phyloP scores from a whole-genome alignment of 2,113 vertebrate genomes.

The Ammodytes marinus region DNA sequence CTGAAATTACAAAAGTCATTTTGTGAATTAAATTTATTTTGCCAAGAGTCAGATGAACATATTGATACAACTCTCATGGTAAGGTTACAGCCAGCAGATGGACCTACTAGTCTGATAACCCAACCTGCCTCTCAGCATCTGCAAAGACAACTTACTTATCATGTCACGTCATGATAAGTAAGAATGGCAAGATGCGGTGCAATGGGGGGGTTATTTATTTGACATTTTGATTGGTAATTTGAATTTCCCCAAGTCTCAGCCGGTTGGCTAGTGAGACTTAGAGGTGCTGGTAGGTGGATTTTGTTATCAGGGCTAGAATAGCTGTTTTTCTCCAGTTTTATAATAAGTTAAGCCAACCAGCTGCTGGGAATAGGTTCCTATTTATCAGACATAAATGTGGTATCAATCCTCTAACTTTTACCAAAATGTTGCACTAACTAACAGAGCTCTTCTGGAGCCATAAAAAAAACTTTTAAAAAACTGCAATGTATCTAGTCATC shows the following conservation, averaged over 20 bases:
- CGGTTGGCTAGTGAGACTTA: background rate
- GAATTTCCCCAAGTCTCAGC: no score
- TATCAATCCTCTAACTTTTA: background rate
- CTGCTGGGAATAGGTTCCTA: background rate
- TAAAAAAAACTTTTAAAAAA: background rate
- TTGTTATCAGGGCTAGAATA: background rate
- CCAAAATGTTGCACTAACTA: background rate
- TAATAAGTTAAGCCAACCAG: background rate
- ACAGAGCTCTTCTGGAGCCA: background rate
- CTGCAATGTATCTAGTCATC: background rate
- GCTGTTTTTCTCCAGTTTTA: background rate
- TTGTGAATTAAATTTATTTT: background rate
- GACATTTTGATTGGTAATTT: no score
- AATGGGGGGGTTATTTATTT: no score
- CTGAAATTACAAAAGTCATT: background rate
- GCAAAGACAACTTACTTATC: background rate
- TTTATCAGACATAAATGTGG: background rate
- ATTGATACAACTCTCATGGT: background rate
- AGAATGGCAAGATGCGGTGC: background rate
- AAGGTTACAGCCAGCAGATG: background rate
- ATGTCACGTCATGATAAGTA: background rate
- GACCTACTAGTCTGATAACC: no score
- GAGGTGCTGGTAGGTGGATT: background rate
- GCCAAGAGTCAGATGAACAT: background rate
- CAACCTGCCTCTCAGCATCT: no score